Evolutionary conservation across 2,113 vertebrate genomes (phyloP).

Genomic region (Crotalus helleri): DNA sequence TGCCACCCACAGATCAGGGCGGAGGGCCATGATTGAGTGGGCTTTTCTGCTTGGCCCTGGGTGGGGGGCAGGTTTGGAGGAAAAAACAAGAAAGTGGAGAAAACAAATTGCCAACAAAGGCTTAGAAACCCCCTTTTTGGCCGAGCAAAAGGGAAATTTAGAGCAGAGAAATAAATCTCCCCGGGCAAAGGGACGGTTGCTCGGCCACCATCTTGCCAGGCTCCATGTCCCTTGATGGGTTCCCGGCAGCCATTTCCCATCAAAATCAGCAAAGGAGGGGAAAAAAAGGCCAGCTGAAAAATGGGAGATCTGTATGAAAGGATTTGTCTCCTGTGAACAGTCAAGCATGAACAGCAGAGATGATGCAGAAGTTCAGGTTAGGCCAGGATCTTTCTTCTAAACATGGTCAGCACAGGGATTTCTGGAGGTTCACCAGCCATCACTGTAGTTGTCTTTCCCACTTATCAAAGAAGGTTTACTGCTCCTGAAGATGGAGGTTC

Average conservation of each 20-base stretch:
- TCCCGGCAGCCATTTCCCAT: not conserved
- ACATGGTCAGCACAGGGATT: not conserved
- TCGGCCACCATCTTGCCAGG: not conserved
- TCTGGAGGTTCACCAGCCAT: not conserved
- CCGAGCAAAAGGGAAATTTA: not conserved
- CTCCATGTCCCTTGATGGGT: not conserved
- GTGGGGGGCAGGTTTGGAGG: not conserved
- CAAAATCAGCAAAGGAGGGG: not conserved
- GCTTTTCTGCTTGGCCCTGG: not conserved
- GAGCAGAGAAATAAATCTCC: not conserved
- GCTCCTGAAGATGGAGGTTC: not conserved
- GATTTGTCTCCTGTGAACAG: not conserved
- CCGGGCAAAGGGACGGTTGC: fast-evolving
- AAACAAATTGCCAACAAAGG: not conserved
- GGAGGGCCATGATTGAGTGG: not conserved
- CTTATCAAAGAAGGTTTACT: not conserved
- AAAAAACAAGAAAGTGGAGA: no score
- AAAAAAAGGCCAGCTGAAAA: not conserved
- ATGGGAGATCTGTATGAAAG: not conserved
- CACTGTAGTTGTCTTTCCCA: not conserved
- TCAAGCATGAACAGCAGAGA: not conserved
- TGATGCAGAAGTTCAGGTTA: not conserved
- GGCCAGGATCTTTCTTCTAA: not conserved
- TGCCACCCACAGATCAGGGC: not conserved
- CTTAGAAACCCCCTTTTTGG: not conserved